Base-by-base conservation (phyloP, 2,888 invertebrate species). In the Perizoma flavofasciatum region DNA sequence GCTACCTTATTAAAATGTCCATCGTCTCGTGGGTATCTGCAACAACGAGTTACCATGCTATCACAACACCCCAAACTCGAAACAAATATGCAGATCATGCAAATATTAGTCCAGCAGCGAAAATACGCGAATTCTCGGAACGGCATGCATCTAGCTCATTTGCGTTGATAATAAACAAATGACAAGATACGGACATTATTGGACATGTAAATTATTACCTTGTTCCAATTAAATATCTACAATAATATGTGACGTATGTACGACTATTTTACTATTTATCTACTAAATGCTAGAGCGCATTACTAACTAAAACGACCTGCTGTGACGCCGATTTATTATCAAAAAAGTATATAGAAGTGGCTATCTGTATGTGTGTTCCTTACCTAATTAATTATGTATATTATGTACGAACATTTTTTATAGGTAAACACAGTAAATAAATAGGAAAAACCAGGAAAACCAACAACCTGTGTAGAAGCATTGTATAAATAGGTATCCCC, bases 211-310 rank as follows among this genome's bases (percentile, higher is more conserved):
- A 79, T 82, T 81, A 81, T 81, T 81, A 81, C 82, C 81, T 82
- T 81, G 82, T 78, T 78, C 82, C 77, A 80, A 76, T 83, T 82
- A 74, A 79, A 76, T 73, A 71, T 74, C 72, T 68, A 73, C 60
- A 69, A 73, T 72, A 70, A 64, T 53, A 63, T 57, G 61, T 81
- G 81, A 78, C 75, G 77, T 22, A 3, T 3, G 22, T 22, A 3
- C 22, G 22, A 22, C 22, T 77, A 77, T 79, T 69, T 77, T 71
- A 70, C 68, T 72, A 61, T 22, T 22, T 22, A 22, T 34, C 47
- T 49, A 65, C 48, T 43, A 44, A 63, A 72, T 69, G 65, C 61
- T 65, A 43, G 35, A n/a, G 11, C 41, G 33, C 44, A 32, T 44
- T 49, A 49, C 45, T 33, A 49, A 32, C 22, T 6, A 33, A 3